Evolutionary conservation across 30 jellyfish, hydroid and myxozoan genomes (phyloP).

Genomic region (Nemopilema nomurai): DNA sequence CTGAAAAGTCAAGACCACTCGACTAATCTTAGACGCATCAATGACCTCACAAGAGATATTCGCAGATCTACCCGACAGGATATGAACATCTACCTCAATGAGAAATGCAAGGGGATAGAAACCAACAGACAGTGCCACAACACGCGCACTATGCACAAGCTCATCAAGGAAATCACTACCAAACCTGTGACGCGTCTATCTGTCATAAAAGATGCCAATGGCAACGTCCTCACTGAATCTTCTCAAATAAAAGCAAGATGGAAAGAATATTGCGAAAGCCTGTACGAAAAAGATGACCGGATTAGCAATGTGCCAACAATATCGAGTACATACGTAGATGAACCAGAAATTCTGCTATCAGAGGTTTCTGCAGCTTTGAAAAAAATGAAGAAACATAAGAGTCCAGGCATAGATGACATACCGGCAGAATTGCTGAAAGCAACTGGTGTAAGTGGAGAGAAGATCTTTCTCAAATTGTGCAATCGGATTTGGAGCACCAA

Average conservation of each 20-base stretch:
- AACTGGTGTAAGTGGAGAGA: background rate
- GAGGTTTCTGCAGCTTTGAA: slow-evolving; percentile 5
- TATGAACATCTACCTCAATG: background rate
- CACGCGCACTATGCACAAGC: background rate
- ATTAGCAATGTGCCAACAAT: background rate
- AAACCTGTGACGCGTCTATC: background rate
- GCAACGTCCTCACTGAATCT: background rate
- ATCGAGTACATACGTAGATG: background rate
- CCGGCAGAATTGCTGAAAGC: slow-evolving; percentile 41
- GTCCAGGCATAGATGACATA: slow-evolving; percentile 36
- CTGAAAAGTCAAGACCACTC: background rate
- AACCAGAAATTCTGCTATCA: slow-evolving; percentile 9
- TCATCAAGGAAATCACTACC: background rate
- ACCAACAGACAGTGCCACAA: background rate
- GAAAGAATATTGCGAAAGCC: slow-evolving; percentile 9
- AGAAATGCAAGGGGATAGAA: background rate
- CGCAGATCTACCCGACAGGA: background rate
- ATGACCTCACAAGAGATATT: background rate
- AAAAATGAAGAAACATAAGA: background rate
- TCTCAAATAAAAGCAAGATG: slow-evolving; percentile 7
- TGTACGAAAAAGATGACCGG: slow-evolving; percentile 9
- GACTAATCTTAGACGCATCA: background rate
- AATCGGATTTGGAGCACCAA: slow-evolving; percentile 37
- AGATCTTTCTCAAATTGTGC: background rate
- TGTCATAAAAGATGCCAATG: background rate